Evolutionary conservation across 2,888 invertebrate genomes (phyloP), one percentile per base, ranked within the genome.

Genomic region (Uloborus plumipes): DNA sequence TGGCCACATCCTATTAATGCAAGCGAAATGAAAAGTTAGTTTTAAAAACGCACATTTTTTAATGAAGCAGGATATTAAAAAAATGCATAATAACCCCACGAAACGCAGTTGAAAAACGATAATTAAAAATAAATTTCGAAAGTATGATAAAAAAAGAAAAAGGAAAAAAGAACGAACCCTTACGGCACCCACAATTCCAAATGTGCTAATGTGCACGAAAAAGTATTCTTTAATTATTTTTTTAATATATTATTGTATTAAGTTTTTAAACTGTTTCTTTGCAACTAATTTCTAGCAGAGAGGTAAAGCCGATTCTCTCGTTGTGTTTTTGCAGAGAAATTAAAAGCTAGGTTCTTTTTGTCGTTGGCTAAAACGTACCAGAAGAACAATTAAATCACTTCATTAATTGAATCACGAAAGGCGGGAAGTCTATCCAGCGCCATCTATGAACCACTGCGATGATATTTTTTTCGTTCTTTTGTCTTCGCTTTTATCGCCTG

Each of bases 231-330:
- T 79, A 73, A 79, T 80, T 80, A 80, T 73, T 80, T 80, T 80
- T 78, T 79, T 71, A 61, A 73, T 74, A 74, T 81, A 75, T 81
- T 81, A 81, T 81, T 81, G 71, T 81, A 81, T 75, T 81, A 81
- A 81, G 81, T 81, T 81, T 81, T 81, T 81, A 81, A 81, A 81
- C 81, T 81, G 81, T 81, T 81, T 81, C 81, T 76, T 81, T 81
- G 74, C 81, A 66, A 81, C 81, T 81, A 81, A 81, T 81, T 81
- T 81, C 61, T 39, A 39, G 39, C 39, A 39, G 39, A 39, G 39
- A 39, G 39, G 39, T 39, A 39, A 39, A 39, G 58, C 22, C 53
- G 53, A 31, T 66, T 71, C 49, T 47, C 20, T 14, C 61, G n/a
- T 49, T 69, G 58, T 80, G 80, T 80, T 80, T 80, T 80, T 74